Conservation (phyloP, 1,140 invertebrate species). For the Drosophila sulfurigaster region DNA sequence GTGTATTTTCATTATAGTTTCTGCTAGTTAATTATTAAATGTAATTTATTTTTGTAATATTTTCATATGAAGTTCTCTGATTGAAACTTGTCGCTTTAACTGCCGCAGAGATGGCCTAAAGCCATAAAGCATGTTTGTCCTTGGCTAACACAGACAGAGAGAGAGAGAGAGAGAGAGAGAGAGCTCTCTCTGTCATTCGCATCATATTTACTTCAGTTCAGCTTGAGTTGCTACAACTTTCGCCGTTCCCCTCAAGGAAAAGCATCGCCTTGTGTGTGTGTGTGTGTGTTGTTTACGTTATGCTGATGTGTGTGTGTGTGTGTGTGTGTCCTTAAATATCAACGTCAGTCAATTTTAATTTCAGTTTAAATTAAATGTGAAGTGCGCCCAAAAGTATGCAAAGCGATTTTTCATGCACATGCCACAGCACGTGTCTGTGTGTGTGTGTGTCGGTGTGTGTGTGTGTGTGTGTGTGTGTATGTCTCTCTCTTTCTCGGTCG, state of each 20-base stretch:
- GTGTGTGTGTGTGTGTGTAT: no score
- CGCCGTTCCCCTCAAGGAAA: background rate
- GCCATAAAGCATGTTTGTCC: background rate
- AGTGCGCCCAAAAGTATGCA: slow-evolving; percentile 70
- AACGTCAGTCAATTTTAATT: slow-evolving; percentile 82
- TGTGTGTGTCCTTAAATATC: slow-evolving; percentile 58
- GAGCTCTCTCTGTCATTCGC: background rate
- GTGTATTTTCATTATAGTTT: no score
- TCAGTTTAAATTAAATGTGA: slow-evolving; percentile 73
- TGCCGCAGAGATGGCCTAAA: background rate
- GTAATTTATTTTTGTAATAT: no score
- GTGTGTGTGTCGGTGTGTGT: background rate
- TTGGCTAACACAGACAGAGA: background rate
- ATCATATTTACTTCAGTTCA: slow-evolving; percentile 9
- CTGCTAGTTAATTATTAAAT: no score
- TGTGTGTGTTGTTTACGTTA: slow-evolving; percentile 21
- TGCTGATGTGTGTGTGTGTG: slow-evolving; percentile 27
- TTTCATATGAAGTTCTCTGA: no score
- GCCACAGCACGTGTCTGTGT: slow-evolving; percentile 9
- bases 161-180: no score
- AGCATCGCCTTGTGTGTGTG: background rate
- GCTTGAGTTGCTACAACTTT: slow-evolving; percentile 1
- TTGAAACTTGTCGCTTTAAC: background rate
- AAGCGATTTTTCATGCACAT: slow-evolving; percentile 80
- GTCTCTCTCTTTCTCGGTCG: background rate